Evolutionary conservation across 2,113 vertebrate genomes (phyloP), one percentile per base, ranked within the genome.

Genomic region (Crypturellus undulatus): DNA sequence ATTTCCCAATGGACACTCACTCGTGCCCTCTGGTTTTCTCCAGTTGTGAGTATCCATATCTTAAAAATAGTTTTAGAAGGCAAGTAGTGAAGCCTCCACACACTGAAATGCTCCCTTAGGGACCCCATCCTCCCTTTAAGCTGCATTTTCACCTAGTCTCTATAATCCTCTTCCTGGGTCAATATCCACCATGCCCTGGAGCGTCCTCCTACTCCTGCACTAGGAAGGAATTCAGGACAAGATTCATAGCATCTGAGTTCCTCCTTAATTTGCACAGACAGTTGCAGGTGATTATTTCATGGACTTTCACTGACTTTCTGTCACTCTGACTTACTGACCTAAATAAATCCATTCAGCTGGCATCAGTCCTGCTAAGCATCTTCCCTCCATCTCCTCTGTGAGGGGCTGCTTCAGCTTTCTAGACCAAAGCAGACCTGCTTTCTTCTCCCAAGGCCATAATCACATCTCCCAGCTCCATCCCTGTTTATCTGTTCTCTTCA

Each of bases 1-100:
- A 99, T 98, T 99, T 99, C 91, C 99, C 99, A 71, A 99, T 99
- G 99, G 99, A 99, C 96, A 99, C 99, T 89, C 99, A 99, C 92
- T 99, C 99, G 78, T 99, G 99, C 96, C 99, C 99, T 25, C 98
- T 99, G 96, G 98, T 99, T 98, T 99, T 99, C 98, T 99, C 99
- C 96, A 99, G 99, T 97, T 99, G 99, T 99, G 96, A 99, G 99
- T 99, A 98, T 87, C 78, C 30, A 4, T 69, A 21, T 83, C 86
- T 93, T 83, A 14, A 21, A 77, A 42, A 82, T 6, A 47, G 28
- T 30, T 79, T 72, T 67, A 45, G 54, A 59, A 85, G 25, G 36
- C 9, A 18, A 85, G 30, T 45, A 76, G 49, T 65, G 68, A 92
- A 92, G 70, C 24, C 32, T 64, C 34, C 72, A 26, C 21, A 36